Evolutionary conservation across 2,888 invertebrate genomes (phyloP), one percentile per base, ranked within the genome.

Genomic region (Lithophane socia): DNA sequence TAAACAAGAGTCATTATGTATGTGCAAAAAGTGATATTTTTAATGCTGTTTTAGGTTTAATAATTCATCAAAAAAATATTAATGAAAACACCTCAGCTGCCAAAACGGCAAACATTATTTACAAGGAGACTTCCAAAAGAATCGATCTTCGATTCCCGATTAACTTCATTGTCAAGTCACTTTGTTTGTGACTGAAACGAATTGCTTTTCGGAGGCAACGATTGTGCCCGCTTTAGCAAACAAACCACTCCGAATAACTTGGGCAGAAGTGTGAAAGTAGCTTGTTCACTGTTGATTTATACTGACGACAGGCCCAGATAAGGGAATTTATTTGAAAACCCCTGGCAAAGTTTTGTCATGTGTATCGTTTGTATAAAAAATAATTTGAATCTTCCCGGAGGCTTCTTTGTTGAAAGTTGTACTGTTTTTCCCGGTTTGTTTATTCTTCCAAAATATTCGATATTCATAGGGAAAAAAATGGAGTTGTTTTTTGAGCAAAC

Each of bases 251-350:
- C 76, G 86, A 89, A 84, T 86, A 92, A 91, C 90, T 91, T 92
- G 86, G 84, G 85, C 86, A 88, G 89, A 92, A 92, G 91, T 91
- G 90, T 89, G 89, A 89, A 91, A 92, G 91, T 90, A 85, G 88
- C 89, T 90, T 89, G 89, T 92, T 91, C 91, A 89, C 79, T 88
- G 86, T 87, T 91, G 93, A 93, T 94, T 93, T 92, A 93, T 93
- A 93, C 90, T 91, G 89, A 91, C 89, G 91, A 91, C 90, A 90
- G 86, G 76, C 75, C 83, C 89, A 93, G 93, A 94, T 93, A 94
- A 91, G 90, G 87, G 89, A 92, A 92, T 93, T 93, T 92, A 92
- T 91, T 90, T 89, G 86, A 86, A 90, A 90, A 83, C 82, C 89
- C 74, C 75, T 82, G 80, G 84, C 80, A 86, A 88, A 92, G 90